phyloP scores from a whole-genome alignment of 2,888 invertebrate genomes.

The Carabus problematicus region DNA sequence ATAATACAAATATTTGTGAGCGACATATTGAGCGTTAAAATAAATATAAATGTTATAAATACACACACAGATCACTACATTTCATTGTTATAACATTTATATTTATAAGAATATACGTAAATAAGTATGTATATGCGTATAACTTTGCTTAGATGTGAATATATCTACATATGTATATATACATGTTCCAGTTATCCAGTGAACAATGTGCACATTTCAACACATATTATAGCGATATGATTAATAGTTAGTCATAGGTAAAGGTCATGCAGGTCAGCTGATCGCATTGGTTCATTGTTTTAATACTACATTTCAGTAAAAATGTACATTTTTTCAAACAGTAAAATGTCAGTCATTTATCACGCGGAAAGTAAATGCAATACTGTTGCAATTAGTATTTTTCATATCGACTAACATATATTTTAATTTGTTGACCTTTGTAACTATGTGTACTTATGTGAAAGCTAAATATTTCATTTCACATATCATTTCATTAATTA shows the following conservation, averaged over 20 bases:
- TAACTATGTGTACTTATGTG: too few species aligned
- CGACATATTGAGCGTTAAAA: too few species aligned
- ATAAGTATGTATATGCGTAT: too few species aligned
- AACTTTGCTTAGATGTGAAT: too few species aligned
- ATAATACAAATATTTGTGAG: too few species aligned
- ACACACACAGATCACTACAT: too few species aligned
- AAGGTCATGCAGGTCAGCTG: slow-evolving; percentile 19
- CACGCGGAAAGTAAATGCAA: slow-evolving; percentile 1
- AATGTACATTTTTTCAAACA: slow-evolving; percentile 1
- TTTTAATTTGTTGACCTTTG: slow-evolving; percentile 5
- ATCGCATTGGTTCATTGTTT: slow-evolving; percentile 23
- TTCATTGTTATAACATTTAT: too few species aligned
- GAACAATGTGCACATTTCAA: slow-evolving; percentile 6
- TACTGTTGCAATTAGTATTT: slow-evolving; percentile 3
- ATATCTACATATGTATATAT: too few species aligned
- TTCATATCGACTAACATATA: slow-evolving; percentile 6
- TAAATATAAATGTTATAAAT: too few species aligned
- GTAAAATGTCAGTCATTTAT: slow-evolving; percentile 31
- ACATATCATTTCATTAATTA: background rate
- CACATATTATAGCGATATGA: slow-evolving; percentile 21
- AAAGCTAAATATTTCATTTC: too few species aligned
- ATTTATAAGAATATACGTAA: too few species aligned
- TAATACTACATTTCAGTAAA: slow-evolving; percentile 11
- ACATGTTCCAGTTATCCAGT: too few species aligned
- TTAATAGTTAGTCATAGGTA: slow-evolving; percentile 13